Evolutionary conservation across 92 coral and sea anemone species (phyloP).

Genomic region (Epizoanthus rinbou): DNA sequence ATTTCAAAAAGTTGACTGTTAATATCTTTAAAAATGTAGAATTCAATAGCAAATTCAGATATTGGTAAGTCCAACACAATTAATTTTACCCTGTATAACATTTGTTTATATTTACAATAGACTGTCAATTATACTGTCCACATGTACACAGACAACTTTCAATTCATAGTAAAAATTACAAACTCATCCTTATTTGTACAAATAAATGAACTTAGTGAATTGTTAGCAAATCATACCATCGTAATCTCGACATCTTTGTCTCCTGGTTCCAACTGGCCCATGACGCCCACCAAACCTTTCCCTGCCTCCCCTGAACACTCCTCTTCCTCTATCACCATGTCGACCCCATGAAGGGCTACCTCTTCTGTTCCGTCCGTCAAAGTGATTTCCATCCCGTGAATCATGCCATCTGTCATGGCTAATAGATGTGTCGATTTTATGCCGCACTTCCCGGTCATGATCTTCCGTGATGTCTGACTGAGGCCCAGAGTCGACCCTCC

Average conservation of each 20-base stretch:
- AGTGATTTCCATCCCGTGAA: constrained; percentile 40
- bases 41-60: too few species aligned
- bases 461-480: constrained; percentile 42
- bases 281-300: constrained; percentile 65
- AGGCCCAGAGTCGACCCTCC: constrained; percentile 57
- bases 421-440: constrained; percentile 47
- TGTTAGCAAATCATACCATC: constrained; percentile 68
- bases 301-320: constrained; percentile 33
- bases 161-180: too few species aligned
- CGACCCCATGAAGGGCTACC: constrained; percentile 21
- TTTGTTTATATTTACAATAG: too few species aligned
- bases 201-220: too few species aligned
- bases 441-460: constrained; percentile 41
- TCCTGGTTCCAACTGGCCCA: constrained; percentile 56
- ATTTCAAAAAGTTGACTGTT: too few species aligned
- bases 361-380: constrained; percentile 40
- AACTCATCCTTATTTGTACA: background rate
- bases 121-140: too few species aligned
- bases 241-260: constrained; percentile 94
- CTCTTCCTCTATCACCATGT: constrained; percentile 25
- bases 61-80: too few species aligned
- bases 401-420: constrained; percentile 53
- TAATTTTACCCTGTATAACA: too few species aligned
- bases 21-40: too few species aligned
- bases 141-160: too few species aligned